A percentile compares a stretch with the other conserved stretches of the same genome.
Evolutionary conservation across 2,888 invertebrate species (phyloP).

Genomic region (Plebejus argus): DNA sequence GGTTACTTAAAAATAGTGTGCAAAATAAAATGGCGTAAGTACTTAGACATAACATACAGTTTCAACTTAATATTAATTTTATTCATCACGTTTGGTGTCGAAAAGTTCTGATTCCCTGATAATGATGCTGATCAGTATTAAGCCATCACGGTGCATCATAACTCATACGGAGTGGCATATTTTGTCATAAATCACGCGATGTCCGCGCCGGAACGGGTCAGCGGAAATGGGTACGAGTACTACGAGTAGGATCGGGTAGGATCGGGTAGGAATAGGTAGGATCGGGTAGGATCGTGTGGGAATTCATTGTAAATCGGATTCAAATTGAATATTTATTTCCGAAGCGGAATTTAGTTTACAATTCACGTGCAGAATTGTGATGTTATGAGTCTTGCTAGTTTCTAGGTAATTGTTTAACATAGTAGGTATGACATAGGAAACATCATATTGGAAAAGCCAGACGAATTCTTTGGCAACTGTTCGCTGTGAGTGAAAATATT

Average conservation of each 20-base stretch:
- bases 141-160: conserved; percentile 1
- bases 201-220: background rate
- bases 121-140: background rate
- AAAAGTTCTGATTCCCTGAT: background rate
- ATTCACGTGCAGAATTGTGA: no score
- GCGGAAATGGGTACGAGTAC: background rate
- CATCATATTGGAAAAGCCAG: no score
- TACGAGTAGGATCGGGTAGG: background rate
- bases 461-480: no score
- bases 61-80: background rate
- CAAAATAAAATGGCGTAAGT: no score
- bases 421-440: no score
- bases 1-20: no score
- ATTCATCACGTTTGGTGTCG: no score
- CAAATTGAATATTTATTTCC: background rate
- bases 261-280: no score
- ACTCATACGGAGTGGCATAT: background rate
- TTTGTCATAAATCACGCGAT: background rate
- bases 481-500: background rate
- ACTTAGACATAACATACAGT: no score
- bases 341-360: background rate
- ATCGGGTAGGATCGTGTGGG: no score
- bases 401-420: no score
- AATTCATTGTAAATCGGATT: background rate
- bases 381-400: no score